Base-by-base conservation (phyloP, 2,888 invertebrate species). In the Allacma fusca region DNA sequence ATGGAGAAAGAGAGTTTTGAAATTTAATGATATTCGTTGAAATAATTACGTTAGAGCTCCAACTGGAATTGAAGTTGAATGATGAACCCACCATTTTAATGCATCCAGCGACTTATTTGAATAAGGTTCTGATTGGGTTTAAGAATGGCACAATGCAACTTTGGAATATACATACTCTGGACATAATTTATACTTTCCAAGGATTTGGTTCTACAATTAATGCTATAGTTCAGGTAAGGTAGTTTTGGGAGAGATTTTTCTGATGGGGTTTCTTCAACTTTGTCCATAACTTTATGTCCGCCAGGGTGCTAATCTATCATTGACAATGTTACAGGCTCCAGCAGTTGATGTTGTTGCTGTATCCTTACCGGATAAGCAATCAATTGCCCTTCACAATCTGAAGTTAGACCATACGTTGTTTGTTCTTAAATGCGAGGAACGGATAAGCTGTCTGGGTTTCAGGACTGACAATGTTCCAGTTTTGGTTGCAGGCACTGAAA, bases 31-130 rank as follows among this genome's bases (percentile, higher is more conserved):
- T n/a, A n/a, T n/a, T n/a, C n/a, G n/a, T n/a, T n/a, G n/a, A n/a
- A n/a, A n/a, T 44, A 24, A 77, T 75, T 80, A 28, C 5, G n/a
- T 57, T 83, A 87, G 87, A 87, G 65, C 74, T 86, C 1, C 86
- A 85, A 81, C 80, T 86, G 76, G 85, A 85, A 72, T 77, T 88
- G 78, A 80, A 84, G 24, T 88, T 89, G 83, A 85, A 90, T 76
- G 88, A 98, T 86, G 89, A 91, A 84, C 91, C 98, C 40, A 92
- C 93, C 0, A 89, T 94, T 0, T 81, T 97, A n/a, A 88, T 93
- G 77, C 99, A 99, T 89, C 99, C 98, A 0, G 92, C 91, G 28
- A 96, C 98, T 0, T 99, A 98, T 86, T 87, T 97, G 21, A 98
- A 99, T 86, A 99, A 99, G 86, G 90, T 98, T 79, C 86, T 98